Evolutionary conservation across 2,113 vertebrate species (phyloP).

Genomic region (Phaethornis superciliosus): DNA sequence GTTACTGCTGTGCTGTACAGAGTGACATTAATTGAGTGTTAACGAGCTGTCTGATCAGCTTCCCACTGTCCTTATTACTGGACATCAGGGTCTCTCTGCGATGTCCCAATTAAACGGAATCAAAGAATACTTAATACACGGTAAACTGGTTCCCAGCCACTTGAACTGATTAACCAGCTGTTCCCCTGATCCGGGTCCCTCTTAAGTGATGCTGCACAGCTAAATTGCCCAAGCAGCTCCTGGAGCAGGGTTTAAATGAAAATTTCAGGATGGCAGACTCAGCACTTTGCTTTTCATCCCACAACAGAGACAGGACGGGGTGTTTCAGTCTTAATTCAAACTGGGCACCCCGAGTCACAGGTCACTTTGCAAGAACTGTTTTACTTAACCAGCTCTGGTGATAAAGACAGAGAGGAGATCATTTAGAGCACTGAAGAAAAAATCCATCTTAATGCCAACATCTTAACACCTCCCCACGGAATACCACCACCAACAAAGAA

Average conservation of each 20-base stretch:
- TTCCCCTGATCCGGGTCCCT: background rate
- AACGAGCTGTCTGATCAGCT: slow-evolving; percentile 78
- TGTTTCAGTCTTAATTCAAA: background rate
- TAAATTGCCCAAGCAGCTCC: background rate
- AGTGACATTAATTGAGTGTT: slow-evolving; percentile 79
- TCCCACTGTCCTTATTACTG: slow-evolving; percentile 70
- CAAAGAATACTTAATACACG: slow-evolving; percentile 52
- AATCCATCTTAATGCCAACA: background rate
- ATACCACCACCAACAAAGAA: background rate
- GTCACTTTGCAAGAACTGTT: background rate
- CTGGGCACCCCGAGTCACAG: rapidly evolving
- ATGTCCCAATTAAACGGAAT: slow-evolving; percentile 63
- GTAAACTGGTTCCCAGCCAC: slow-evolving; percentile 36
- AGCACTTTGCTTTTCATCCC: rapidly evolving
- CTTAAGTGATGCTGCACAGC: background rate
- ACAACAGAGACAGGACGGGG: rapidly evolving
- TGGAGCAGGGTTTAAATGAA: background rate
- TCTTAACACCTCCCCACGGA: background rate
- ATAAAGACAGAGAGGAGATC: background rate
- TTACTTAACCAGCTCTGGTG: background rate
- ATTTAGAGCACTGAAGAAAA: background rate
- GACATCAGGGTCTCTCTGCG: slow-evolving; percentile 57
- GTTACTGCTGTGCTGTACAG: slow-evolving; percentile 65
- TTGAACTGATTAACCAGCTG: slow-evolving; percentile 56
- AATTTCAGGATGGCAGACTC: background rate